Evolutionary conservation across 1,140 invertebrate species (phyloP), one percentile per base, ranked within the genome.

Genomic region (Oncopeltus fasciatus): DNA sequence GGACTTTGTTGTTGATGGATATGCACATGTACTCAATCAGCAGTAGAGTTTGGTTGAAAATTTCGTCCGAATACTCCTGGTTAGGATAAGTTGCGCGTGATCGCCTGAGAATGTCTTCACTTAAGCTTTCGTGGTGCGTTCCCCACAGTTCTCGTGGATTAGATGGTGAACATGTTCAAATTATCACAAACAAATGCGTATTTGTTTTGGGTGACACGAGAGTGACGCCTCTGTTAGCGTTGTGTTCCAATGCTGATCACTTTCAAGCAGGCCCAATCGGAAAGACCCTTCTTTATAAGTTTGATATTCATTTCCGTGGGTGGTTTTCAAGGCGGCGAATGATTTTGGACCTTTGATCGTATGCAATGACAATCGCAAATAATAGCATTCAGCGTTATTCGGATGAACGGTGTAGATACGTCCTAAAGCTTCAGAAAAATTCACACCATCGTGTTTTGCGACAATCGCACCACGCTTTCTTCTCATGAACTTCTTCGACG

Each of bases 341-440:
- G 70, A 74, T 60, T 67, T 76, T 65, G 75, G 72, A 2, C 76
- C 76, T 61, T 67, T 70, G 29, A 79, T 72, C 68, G 74, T 71
- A n/a, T 70, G 63, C 59, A 77, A 67, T 24, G 78, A 63, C 59
- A 78, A 64, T 27, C 73, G 71, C 60, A 77, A 70, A 71, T 72
- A 75, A 63, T 69, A 78, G 63, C 75, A 76, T 68, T 77, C 72
- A 59, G 69, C 64, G 44, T 75, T 68, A 0, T 66, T 76, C 38
- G 73, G 72, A 71, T 75, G 70, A 27, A 77, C 70, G 66, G 72
- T 69, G 60, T 75, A 75, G 5, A 76, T 67, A 33, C 72, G 70
- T 18, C 72, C 71, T 18, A 75, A 57, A 38, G 12, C 11, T 21
- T n/a, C 16, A 47, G 27, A 4, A 33, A 8, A 38, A 27, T 8